Evolutionary conservation across 2,888 invertebrate genomes (phyloP).

Genomic region (Rhorus exstirpatorius): DNA sequence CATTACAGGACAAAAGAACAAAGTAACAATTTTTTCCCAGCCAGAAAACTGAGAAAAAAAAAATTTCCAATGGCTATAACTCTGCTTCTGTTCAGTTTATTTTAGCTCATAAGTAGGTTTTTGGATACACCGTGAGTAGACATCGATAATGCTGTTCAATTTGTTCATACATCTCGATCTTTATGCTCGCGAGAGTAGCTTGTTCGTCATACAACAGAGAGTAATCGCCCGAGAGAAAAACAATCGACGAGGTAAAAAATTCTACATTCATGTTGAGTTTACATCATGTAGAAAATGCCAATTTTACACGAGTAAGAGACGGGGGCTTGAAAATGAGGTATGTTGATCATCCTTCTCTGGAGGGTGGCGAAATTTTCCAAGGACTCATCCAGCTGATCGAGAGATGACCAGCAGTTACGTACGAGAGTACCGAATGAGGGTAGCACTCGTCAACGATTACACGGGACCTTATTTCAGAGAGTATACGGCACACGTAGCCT

Average conservation of each 20-base stretch:
- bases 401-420: conserved; percentile 25
- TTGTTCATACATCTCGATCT: no score
- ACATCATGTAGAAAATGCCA: background rate
- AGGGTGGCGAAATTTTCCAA: background rate
- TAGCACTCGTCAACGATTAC: conserved; percentile 23
- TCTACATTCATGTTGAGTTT: background rate
- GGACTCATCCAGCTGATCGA: conserved; percentile 17
- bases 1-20: no score
- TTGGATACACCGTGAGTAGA: no score
- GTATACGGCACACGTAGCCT: conserved; percentile 2
- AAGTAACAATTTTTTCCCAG: no score
- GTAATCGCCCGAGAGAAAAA: no score
- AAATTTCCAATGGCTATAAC: no score
- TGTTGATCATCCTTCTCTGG: background rate
- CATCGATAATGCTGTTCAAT: no score
- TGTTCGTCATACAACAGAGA: no score
- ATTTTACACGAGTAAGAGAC: background rate
- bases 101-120: no score
- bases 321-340: background rate
- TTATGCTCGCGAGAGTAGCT: no score
- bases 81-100: no score
- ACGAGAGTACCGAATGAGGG: conserved; percentile 4
- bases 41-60: no score
- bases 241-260: background rate
- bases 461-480: conserved; percentile 17